Evolutionary conservation across 2,888 invertebrate species (phyloP).

Genomic region (Ormyrus thymus): DNA sequence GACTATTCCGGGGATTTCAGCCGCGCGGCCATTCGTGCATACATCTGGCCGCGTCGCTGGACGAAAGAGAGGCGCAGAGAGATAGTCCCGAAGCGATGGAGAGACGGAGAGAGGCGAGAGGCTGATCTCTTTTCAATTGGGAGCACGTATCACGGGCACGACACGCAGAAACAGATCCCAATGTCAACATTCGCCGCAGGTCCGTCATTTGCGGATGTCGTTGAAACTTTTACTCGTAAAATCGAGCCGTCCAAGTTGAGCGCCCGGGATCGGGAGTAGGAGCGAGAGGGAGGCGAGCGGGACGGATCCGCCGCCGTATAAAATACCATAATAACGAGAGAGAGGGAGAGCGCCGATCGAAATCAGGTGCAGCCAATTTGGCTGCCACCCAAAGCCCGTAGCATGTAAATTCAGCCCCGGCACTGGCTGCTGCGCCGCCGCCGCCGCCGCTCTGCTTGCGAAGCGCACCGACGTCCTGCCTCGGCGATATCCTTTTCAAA

Average conservation of each 20-base stretch:
- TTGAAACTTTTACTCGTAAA: conserved; percentile 68
- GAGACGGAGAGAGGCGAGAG: background rate
- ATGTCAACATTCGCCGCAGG: conserved; percentile 58
- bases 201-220: conserved; percentile 62
- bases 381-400: conserved; percentile 60
- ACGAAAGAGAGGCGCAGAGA: background rate
- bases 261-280: conserved; percentile 20
- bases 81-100: background rate
- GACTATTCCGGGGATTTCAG: too few species aligned
- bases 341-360: conserved; percentile 63
- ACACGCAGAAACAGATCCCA: conserved; percentile 37
- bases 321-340: conserved; percentile 64
- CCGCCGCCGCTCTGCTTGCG: too few species aligned
- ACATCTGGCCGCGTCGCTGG: too few species aligned
- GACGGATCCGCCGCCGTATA: conserved; percentile 60
- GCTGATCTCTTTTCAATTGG: conserved; percentile 36
- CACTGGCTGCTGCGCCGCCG: background rate
- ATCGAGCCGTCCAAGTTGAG: conserved; percentile 64
- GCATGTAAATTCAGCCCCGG: conserved; percentile 61
- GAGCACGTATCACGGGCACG: conserved; percentile 10
- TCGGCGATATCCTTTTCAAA: conserved; percentile 10
- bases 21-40: too few species aligned
- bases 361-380: conserved; percentile 72
- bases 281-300: background rate
- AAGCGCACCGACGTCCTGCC: background rate